Evolutionary conservation across 2,113 vertebrate genomes (phyloP), one percentile per base, ranked within the genome.

Genomic region (Lasiurus borealis): DNA sequence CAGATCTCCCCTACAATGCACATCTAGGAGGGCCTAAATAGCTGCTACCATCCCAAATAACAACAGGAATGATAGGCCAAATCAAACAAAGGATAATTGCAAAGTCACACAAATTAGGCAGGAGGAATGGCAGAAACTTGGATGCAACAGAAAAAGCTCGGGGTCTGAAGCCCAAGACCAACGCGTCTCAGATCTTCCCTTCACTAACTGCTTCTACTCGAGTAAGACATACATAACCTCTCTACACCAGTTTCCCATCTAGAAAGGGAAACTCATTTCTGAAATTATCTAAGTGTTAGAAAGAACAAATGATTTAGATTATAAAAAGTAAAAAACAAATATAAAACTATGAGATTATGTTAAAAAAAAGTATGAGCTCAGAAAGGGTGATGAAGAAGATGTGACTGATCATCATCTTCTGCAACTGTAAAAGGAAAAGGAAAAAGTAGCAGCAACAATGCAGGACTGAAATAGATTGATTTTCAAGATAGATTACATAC

Each of bases 281-380:
- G 52, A 91, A 89, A 72, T 50, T 90, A 86, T 5, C 23, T 6
- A 96, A 71, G 34, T 71, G 25, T 73, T 77, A 85, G 31, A 40
- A 93, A 95, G 21, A 93, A 88, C 15, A 68, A 64, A 48, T 40
- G 3, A 91, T 46, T 69, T 80, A 93, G 15, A 85, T 36, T 6
- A 8, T 40, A 64, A 94, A 69, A 9, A 48, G 14, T 69, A 85
- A 91, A 92, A 82, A 82, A 52, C 8, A 54, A 57, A 52, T 71
- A 52, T 73, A 81, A 94, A 96, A 80, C 31, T 40, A 66, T 50
- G 46, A 96, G 16, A 87, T n/a, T 29, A 78, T 64, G 15, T 57
- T 83, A 40, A 83, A 84, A 59, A 4, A 57, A 34, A 46, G 25
- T 62, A 8, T 12, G 62, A 93, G 34, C 12, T 40, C 54, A 90